Base-by-base conservation (phyloP, 2,888 invertebrate genomes). In the Isoperla grammatica region DNA sequence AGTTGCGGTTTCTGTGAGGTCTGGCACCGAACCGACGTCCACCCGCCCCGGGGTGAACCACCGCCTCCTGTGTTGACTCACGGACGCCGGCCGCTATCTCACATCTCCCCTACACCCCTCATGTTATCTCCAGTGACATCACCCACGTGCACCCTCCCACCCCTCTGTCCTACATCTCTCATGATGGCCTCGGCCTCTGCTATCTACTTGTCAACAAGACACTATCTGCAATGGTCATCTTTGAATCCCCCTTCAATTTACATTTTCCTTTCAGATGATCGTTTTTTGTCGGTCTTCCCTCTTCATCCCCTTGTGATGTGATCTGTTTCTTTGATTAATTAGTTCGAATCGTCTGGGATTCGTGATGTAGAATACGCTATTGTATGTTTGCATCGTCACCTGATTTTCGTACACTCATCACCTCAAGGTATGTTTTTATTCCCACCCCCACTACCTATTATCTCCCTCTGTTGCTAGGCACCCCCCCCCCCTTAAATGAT, bases 201-300 rank as follows among this genome's bases (percentile, higher is more conserved):
- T 8, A 50, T 50, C 49, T 23, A 19, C 13, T 50, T 50, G 49
- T 57, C 57, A 48, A 39, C 46, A 20, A 12, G 46, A 37, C 57
- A 48, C 57, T 57, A 57, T 57, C 57, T 29, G 5, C 29, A 29
- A 29, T 29, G 29, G 29, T 42, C 15, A 13, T n/a, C 42, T 42
- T 13, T 13, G 17, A 45, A 45, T 45, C 19, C 45, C 45, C 45
- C 45, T 45, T 45, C 45, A 45, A 13, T 17, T 17, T 19, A 45
- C 45, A 45, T 17, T 45, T 45, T 11, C 45, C 17, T 19, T 45
- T 19, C 15, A 45, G 45, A 45, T n/a, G 19, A 45, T 17, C 5
- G 11, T 19, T 45, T 45, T 45, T 45, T 45, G 11, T 45, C 19
- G 5, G 15, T 11, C 19, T 17, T 3, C 17, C 2, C 17, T 45